phyloP scores from a whole-genome alignment of 1,140 invertebrate species.

The Sipha flava region DNA sequence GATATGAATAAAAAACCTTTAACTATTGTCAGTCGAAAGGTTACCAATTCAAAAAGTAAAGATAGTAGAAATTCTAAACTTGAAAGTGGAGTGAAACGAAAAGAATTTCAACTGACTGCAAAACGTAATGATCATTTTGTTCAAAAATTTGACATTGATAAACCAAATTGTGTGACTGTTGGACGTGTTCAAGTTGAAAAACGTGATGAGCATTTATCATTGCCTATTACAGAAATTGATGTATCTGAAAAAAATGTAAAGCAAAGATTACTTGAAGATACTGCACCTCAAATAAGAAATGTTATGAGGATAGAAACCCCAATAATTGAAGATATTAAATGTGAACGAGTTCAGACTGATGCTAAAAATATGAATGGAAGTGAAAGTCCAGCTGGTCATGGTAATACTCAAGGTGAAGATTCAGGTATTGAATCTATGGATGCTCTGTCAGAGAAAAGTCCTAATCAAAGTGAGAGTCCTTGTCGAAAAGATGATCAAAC shows the following conservation, averaged over 20 bases:
- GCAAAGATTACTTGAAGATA: slow-evolving; percentile 51
- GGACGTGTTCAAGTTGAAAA: slow-evolving; percentile 30
- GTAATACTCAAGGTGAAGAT: slow-evolving; percentile 60
- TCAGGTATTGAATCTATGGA: slow-evolving; percentile 90
- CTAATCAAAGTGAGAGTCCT: slow-evolving; percentile 65
- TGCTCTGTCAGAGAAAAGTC: slow-evolving; percentile 81
- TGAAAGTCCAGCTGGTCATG: slow-evolving; percentile 38
- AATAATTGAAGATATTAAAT: slow-evolving; percentile 1
- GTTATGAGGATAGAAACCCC: slow-evolving; percentile 12
- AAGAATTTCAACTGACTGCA: slow-evolving; percentile 29
- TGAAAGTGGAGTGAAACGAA: slow-evolving; percentile 23
- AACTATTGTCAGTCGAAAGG: slow-evolving; percentile 21
- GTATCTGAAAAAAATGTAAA: slow-evolving; percentile 56
- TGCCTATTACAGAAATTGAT: slow-evolving; percentile 37
- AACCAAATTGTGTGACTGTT: slow-evolving; percentile 19
- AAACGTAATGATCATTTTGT: slow-evolving; percentile 18
- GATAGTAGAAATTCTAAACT: slow-evolving; percentile 30
- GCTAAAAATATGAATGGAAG: slow-evolving; percentile 20
- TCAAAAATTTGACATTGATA: slow-evolving; percentile 23
- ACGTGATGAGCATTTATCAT: slow-evolving; percentile 3
- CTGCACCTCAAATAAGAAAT: neutral
- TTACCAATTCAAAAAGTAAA: slow-evolving; percentile 26
- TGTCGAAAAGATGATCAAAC: slow-evolving; percentile 42
- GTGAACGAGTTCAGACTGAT: slow-evolving; percentile 18
- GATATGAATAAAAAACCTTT: slow-evolving; percentile 24